These are phyloP conservation scores for Nomada hirtipes DNA, from an alignment of 2,888 invertebrate genomes.

Conservation along the genomic window DNA sequence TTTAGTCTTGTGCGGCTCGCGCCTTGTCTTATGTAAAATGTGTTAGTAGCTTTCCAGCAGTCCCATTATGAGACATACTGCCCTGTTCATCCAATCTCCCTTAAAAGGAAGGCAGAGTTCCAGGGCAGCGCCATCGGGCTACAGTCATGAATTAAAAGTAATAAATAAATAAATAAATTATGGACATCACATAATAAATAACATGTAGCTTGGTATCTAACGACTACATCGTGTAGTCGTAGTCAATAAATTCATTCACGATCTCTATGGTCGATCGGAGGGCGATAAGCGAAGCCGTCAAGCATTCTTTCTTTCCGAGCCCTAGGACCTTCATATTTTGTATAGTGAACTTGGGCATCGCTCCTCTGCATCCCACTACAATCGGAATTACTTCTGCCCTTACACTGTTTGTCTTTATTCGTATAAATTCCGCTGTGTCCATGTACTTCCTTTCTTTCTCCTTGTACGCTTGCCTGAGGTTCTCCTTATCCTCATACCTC, in stretches of 20 bases:
- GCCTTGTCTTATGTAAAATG: too few species aligned
- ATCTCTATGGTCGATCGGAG: background rate
- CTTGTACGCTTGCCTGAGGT: background rate
- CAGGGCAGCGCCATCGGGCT: too few species aligned
- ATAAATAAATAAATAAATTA: background rate
- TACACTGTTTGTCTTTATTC: too few species aligned
- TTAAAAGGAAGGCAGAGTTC: too few species aligned
- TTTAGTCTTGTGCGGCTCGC: too few species aligned
- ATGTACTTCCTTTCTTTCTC: background rate
- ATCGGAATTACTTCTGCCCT: background rate
- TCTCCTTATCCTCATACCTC: slow-evolving; percentile 1
- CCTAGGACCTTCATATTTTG: background rate
- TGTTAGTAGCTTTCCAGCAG: too few species aligned
- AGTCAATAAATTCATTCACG: background rate
- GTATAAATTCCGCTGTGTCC: too few species aligned
- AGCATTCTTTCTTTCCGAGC: background rate
- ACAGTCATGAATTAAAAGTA: background rate
- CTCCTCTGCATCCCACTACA: background rate
- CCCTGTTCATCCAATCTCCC: too few species aligned
- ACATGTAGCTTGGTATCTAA: rapidly evolving
- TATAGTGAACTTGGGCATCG: background rate
- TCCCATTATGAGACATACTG: too few species aligned
- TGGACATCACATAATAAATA: background rate
- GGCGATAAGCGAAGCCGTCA: background rate
- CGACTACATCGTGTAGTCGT: background rate